Conservation (phyloP, 2,888 invertebrate species). For the Gryllus longicercus region DNA sequence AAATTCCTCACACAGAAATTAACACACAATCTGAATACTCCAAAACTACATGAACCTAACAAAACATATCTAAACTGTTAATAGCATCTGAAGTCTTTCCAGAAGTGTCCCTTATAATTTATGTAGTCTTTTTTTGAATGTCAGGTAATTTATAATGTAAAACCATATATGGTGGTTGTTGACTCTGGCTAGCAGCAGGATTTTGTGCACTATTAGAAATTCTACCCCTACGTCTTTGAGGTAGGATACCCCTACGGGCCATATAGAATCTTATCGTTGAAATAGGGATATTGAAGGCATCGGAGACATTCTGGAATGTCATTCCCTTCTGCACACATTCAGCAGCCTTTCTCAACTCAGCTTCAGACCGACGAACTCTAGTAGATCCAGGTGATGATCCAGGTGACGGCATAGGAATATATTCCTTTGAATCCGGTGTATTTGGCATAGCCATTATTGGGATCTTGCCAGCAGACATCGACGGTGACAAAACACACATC, state of each 20-base stretch:
- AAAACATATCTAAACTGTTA: no score
- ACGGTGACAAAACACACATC: slow-evolving; percentile 26
- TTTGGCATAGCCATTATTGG: not conserved
- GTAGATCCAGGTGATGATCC: slow-evolving; percentile 44
- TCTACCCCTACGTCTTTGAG: slow-evolving; percentile 72
- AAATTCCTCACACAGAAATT: not conserved
- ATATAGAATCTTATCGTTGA: slow-evolving; percentile 84
- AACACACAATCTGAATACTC: not conserved
- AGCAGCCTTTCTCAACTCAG: slow-evolving; percentile 72
- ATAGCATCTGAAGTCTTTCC: not conserved
- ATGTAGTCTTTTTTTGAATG: slow-evolving; percentile 46
- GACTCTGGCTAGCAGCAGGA: slow-evolving; percentile 42
- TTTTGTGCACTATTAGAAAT: slow-evolving; percentile 50
- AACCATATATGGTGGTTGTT: slow-evolving; percentile 65
- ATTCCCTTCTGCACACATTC: slow-evolving; percentile 82
- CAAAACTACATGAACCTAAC: not conserved
- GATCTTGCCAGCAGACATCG: slow-evolving; percentile 31
- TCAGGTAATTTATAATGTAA: slow-evolving; percentile 71
- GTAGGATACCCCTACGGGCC: slow-evolving; percentile 80
- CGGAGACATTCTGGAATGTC: slow-evolving; percentile 83
- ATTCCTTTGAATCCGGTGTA: slow-evolving; percentile 30
- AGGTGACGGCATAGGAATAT: slow-evolving; percentile 38
- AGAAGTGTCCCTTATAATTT: not conserved
- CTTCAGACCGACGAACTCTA: slow-evolving; percentile 70
- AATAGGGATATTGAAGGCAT: slow-evolving; percentile 83